phyloP scores from a whole-genome alignment of 2,797 vertebrate genomes.

The Sarcoramphus papa region DNA sequence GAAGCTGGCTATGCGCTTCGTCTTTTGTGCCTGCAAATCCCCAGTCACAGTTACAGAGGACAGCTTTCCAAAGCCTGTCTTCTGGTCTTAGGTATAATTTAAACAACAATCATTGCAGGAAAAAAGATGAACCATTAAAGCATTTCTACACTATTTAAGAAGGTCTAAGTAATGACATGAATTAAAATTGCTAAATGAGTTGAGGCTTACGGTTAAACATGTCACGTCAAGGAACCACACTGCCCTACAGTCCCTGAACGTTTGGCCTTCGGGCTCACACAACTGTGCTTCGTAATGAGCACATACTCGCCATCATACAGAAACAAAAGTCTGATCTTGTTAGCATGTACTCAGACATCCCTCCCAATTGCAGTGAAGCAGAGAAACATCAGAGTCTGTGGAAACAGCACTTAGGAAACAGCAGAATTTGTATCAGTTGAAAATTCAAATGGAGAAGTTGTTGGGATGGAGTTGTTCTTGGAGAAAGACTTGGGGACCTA shows the following conservation, averaged over 20 bases:
- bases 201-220: neutral
- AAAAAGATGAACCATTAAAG: neutral
- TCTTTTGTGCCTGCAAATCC: neutral
- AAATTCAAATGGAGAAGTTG: neutral
- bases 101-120: neutral
- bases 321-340: neutral
- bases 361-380: neutral
- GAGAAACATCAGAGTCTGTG: neutral
- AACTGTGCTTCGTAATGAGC: neutral
- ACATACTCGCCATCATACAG: neutral
- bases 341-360: neutral
- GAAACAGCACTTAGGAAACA: neutral
- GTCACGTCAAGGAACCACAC: neutral
- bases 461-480: neutral
- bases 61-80: neutral
- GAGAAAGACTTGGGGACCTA: neutral
- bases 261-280: neutral
- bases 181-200: neutral
- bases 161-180: neutral
- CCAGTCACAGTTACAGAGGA: neutral
- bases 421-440: neutral
- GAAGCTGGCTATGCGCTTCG: neutral
- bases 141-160: neutral
- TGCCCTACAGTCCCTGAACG: neutral
- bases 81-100: neutral